Conservation (phyloP, 2,797 vertebrate genomes). For the Macrochelys suwanniensis region DNA sequence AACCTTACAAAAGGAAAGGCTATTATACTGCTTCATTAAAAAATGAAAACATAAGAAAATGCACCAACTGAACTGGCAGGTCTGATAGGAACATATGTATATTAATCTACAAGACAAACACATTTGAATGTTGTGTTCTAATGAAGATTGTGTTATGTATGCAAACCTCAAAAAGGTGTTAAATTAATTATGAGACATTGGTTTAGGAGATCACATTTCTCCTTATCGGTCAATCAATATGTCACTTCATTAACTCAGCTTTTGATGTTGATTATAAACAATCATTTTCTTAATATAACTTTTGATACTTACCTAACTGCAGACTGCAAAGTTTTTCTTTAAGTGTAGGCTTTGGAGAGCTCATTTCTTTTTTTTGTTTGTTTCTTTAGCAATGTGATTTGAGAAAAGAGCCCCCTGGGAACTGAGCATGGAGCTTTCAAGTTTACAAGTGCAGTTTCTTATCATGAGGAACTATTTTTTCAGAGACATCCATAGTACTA, state of each 20-base stretch:
- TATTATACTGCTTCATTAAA: neutral
- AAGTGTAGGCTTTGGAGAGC: neutral
- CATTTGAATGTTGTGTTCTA: neutral
- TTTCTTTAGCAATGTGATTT: neutral
- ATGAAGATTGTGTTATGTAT: neutral
- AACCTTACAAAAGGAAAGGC: neutral
- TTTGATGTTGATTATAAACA: neutral
- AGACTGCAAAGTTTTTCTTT: neutral
- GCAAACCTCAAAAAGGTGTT: neutral
- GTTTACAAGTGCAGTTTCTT: neutral
- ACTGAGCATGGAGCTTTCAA: neutral
- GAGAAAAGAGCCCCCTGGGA: neutral
- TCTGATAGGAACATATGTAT: neutral
- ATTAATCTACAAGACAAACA: neutral
- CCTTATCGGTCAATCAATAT: neutral
- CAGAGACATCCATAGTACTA: neutral
- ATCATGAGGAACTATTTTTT: neutral
- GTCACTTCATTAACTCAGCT: neutral
- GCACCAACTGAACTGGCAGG: neutral
- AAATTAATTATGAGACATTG: neutral
- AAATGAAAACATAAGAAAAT: neutral
- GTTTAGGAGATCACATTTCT: neutral
- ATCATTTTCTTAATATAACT: neutral
- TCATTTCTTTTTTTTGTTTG: neutral
- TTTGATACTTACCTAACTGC: neutral